These are phyloP conservation scores for Bujurquina vittata DNA, from an alignment of 2,113 vertebrate species.

Conservation along the genomic window DNA sequence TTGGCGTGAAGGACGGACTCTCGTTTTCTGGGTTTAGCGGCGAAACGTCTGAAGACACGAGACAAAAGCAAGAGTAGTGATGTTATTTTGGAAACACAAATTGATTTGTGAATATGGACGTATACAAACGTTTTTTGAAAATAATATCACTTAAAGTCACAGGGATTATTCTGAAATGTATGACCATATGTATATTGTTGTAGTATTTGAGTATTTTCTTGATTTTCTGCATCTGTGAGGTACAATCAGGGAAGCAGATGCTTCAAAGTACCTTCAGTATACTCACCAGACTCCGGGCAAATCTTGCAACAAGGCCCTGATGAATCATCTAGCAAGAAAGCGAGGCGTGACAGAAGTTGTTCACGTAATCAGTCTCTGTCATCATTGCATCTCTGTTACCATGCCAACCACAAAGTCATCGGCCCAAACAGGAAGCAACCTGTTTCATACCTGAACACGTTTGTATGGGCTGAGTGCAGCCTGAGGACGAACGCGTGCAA, in stretches of 20 bases:
- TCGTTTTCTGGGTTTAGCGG: conserved; percentile 86
- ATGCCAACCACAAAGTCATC: neutral
- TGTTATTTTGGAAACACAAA: neutral
- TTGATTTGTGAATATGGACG: accelerated
- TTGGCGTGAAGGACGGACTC: conserved; percentile 88
- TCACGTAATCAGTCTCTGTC: neutral
- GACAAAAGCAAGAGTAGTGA: neutral
- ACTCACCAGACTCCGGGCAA: accelerated
- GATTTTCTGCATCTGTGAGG: neutral
- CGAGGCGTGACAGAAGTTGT: neutral
- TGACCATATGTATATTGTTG: neutral
- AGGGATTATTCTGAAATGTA: neutral
- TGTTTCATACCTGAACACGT: neutral
- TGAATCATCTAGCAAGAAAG: neutral
- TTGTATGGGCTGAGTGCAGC: neutral
- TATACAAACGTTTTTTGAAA: neutral
- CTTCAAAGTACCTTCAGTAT: neutral
- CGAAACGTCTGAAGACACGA: conserved; percentile 83
- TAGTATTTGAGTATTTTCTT: neutral
- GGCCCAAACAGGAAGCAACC: neutral
- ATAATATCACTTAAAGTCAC: neutral
- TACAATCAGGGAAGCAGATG: neutral
- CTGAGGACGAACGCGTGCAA: accelerated
- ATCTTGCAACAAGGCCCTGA: neutral
- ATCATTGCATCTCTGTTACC: neutral